Evolutionary conservation across 2,113 vertebrate genomes (phyloP), one percentile per base, ranked within the genome.

Genomic region (Brienomyrus brachyistius): DNA sequence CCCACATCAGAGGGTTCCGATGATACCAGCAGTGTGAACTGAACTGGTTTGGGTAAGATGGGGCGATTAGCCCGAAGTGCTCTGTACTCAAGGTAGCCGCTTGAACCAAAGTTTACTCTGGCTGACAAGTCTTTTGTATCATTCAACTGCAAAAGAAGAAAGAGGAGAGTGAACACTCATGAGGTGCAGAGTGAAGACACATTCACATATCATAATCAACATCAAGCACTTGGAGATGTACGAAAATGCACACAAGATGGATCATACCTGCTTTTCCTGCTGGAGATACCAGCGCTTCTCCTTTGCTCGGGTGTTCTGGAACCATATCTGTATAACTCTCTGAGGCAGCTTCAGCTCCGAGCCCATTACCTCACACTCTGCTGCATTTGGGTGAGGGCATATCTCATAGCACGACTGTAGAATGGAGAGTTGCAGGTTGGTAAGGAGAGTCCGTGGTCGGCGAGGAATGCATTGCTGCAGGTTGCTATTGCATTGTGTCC

Each of bases 241-340:
- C 40, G 4, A 11, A 59, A 1, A 2, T 21, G 35, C 6, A 62
- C 19, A 88, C 17, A 35, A 31, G 84, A 62, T 66, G 52, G 43
- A 6, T 31, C 90, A 92, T 91, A 96, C 95, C 94, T 96, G 91
- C 92, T 96, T 96, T 90, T 96, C 95, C 88, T 97, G 97, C 91
- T 98, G 97, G 52, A 97, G 94, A 89, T 96, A 96, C 95, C 97
- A 97, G 92, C 97, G 97, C 92, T 98, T 98, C 91, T 98, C 97
- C 94, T 98, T 98, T 88, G 97, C 98, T 85, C 97, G 95, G 8
- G 98, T 98, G 77, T 98, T 98, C 92, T 98, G 97, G 93, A 98
- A 98, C 98, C 98, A 98, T 91, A 98, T 97, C 92, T 98, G 97
- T 89, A 98, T 96, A 91, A 98, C 97, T 92, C 97, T 97, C 50